Conservation (phyloP, 2,888 invertebrate genomes). For the Phanerotoma sp. region DNA sequence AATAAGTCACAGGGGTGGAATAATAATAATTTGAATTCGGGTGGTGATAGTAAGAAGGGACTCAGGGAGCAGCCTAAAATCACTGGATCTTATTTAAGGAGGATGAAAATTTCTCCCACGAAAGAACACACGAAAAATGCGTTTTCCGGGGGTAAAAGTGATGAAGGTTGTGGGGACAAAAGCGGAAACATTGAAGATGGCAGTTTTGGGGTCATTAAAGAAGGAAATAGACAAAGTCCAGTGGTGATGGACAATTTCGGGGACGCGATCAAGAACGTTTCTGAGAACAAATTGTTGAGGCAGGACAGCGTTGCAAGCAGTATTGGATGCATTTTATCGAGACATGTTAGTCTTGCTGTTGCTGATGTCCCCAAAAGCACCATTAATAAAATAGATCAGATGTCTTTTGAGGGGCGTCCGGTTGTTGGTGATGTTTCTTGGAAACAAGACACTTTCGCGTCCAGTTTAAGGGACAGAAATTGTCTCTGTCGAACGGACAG, state of each 20-base stretch:
- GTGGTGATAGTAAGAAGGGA: constrained; percentile 36
- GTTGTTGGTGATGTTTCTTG: no score
- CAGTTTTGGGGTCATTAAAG: no score
- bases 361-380: no score
- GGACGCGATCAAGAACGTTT: no score
- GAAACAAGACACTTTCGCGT: constrained; percentile 36
- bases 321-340: constrained; percentile 41
- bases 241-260: constrained; percentile 8
- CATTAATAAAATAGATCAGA: no score
- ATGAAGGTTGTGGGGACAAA: no score
- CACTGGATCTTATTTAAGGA: constrained; percentile 47
- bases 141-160: no score
- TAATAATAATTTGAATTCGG: constrained; percentile 30
- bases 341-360: constrained; percentile 38
- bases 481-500: constrained; percentile 39
- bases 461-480: constrained; percentile 33
- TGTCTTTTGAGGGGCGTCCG: no score
- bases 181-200: no score
- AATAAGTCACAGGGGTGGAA: constrained; percentile 34
- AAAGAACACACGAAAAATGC: constrained; percentile 51
- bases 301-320: constrained; percentile 39
- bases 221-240: constrained; percentile 18
- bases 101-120: constrained; percentile 55
- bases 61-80: constrained; percentile 36
- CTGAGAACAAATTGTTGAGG: constrained; percentile 16